phyloP scores from a whole-genome alignment of 2,113 vertebrate species.

The Podilymbus podiceps region DNA sequence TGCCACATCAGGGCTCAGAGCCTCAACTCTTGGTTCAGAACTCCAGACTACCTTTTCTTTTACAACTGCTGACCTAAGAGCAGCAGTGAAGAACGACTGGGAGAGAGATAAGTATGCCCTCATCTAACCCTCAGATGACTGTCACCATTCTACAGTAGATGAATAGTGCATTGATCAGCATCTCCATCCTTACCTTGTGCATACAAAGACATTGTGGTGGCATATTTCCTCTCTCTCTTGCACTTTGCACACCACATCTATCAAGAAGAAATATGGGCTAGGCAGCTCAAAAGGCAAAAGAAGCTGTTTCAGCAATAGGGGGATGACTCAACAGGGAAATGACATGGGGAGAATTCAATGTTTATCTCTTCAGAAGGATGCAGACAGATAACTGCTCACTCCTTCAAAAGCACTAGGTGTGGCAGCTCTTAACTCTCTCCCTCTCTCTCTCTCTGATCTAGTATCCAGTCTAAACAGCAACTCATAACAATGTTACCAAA shows the following conservation, averaged over 20 bases:
- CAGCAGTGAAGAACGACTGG: neutral
- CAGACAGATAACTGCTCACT: neutral
- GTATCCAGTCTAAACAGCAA: neutral
- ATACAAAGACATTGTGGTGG: neutral
- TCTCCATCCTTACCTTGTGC: neutral
- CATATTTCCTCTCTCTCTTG: neutral
- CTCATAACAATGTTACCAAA: neutral
- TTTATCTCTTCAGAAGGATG: neutral
- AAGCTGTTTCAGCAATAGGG: neutral
- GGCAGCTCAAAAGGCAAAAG: neutral
- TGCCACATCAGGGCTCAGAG: neutral
- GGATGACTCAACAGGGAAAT: constrained; percentile 23
- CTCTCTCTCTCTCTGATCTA: neutral
- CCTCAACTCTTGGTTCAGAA: neutral
- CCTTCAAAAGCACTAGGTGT: neutral
- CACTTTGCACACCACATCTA: neutral
- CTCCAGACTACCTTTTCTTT: neutral
- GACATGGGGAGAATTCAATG: neutral
- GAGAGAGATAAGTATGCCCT: neutral
- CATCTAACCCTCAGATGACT: neutral
- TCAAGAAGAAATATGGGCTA: neutral
- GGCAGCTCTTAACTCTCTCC: neutral
- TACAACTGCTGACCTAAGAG: neutral
- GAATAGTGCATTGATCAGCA: neutral
- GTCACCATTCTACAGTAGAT: neutral